Evolutionary conservation across 2,888 invertebrate species (phyloP).

Genomic region (Acleris literana): DNA sequence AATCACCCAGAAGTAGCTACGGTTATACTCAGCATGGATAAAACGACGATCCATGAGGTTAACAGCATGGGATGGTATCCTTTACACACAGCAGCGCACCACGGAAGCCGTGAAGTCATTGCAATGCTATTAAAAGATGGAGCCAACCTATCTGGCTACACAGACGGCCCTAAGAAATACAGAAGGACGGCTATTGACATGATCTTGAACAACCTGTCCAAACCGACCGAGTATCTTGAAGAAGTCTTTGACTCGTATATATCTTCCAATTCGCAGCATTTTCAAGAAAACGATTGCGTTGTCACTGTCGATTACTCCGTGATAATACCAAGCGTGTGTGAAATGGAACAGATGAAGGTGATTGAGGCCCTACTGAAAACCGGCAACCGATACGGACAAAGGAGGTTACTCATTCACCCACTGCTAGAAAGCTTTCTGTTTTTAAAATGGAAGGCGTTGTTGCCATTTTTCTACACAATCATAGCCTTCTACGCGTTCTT

Average conservation of each 20-base stretch:
- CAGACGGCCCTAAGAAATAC: slow-evolving; percentile 67
- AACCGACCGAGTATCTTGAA: slow-evolving; percentile 80
- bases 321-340: slow-evolving; percentile 69
- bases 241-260: slow-evolving; percentile 80
- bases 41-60: slow-evolving; percentile 70
- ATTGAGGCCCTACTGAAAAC: slow-evolving; percentile 81
- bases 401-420: slow-evolving; percentile 80
- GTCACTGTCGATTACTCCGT: slow-evolving; percentile 80
- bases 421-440: slow-evolving; percentile 82
- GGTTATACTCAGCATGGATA: slow-evolving; percentile 66
- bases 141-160: slow-evolving; percentile 71
- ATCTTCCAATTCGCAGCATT: slow-evolving; percentile 68
- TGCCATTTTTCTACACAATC: slow-evolving; percentile 80
- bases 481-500: slow-evolving; percentile 77
- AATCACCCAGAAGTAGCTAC: slow-evolving; percentile 68
- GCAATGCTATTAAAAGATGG: slow-evolving; percentile 68
- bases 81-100: slow-evolving; percentile 77
- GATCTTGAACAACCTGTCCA: slow-evolving; percentile 77
- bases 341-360: slow-evolving; percentile 82
- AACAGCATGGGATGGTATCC: slow-evolving; percentile 69
- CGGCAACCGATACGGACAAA: slow-evolving; percentile 76
- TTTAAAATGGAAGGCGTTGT: slow-evolving; percentile 82
- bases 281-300: slow-evolving; percentile 69
- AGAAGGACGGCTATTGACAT: slow-evolving; percentile 78
- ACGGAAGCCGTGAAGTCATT: slow-evolving; percentile 84